Conservation (phyloP, 2,113 vertebrate genomes). For the Psophia crepitans region DNA sequence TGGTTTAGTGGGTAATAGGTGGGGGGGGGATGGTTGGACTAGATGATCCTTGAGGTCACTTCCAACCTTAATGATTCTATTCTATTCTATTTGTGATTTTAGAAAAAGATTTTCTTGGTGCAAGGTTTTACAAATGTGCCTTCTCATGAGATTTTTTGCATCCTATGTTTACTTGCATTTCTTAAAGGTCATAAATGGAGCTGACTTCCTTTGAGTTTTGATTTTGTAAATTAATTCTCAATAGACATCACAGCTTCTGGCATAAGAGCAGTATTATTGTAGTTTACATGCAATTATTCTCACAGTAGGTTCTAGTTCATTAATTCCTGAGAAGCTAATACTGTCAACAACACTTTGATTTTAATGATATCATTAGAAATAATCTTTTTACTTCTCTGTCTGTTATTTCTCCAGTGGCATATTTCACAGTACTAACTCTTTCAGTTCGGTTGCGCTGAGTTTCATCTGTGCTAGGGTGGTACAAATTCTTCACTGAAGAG, state of each 20-base stretch:
- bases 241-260: neutral
- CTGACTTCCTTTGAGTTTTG: neutral
- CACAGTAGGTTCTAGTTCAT: slow-evolving; percentile 12
- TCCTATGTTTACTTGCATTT: neutral
- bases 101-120: neutral
- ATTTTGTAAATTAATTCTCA: neutral
- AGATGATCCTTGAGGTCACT: no score
- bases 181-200: neutral
- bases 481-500: neutral
- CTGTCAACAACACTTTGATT: neutral
- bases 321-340: slow-evolving; percentile 5
- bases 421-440: neutral
- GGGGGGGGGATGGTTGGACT: no score
- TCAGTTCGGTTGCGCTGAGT: neutral
- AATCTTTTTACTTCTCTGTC: neutral
- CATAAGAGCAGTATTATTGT: neutral
- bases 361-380: slow-evolving; percentile 16
- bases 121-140: neutral
- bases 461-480: neutral
- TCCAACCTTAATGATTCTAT: no score
- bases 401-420: neutral
- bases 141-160: neutral
- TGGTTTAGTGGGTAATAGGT: no score
- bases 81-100: neutral
- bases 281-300: slow-evolving; percentile 30